Percentiles rank a stretch among this genome's conserved stretches.
Conservation (phyloP, 2,113 vertebrate species). For the Erythrolamprus reginae region DNA sequence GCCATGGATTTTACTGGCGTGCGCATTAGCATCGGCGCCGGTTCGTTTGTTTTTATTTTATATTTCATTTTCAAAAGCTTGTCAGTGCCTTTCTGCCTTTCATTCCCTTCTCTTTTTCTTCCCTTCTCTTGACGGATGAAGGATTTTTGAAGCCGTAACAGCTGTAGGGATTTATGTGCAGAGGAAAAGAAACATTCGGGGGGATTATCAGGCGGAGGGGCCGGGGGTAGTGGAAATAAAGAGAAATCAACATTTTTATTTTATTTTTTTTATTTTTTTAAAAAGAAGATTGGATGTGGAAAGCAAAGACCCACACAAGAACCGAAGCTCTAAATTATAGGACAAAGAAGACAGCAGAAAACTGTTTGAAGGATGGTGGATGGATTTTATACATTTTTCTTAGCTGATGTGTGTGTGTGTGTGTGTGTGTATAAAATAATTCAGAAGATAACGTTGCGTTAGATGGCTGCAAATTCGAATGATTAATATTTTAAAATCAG, state of each 20-base stretch:
- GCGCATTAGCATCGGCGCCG: slow-evolving; percentile 37
- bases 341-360: neutral
- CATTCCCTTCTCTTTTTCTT: slow-evolving; percentile 40
- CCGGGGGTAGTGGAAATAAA: no score
- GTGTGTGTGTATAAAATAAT: neutral
- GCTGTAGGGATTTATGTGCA: slow-evolving; percentile 63
- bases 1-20: slow-evolving; percentile 55
- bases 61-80: neutral
- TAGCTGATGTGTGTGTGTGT: neutral
- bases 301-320: neutral
- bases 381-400: neutral
- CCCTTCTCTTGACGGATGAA: slow-evolving; percentile 50
- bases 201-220: slow-evolving; percentile 50
- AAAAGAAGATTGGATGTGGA: neutral
- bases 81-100: slow-evolving; percentile 45
- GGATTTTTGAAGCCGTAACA: slow-evolving; percentile 65
- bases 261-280: no score
- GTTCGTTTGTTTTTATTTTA: slow-evolving; percentile 17
- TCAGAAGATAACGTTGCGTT: neutral
- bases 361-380: neutral
- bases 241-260: slow-evolving; percentile 53
- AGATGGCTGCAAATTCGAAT: neutral
- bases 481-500: neutral
- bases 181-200: slow-evolving; percentile 54
- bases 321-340: neutral